These are phyloP conservation scores for Propsilocerus akamusi DNA, from an alignment of 1,140 invertebrate genomes.

Conservation along the genomic window DNA sequence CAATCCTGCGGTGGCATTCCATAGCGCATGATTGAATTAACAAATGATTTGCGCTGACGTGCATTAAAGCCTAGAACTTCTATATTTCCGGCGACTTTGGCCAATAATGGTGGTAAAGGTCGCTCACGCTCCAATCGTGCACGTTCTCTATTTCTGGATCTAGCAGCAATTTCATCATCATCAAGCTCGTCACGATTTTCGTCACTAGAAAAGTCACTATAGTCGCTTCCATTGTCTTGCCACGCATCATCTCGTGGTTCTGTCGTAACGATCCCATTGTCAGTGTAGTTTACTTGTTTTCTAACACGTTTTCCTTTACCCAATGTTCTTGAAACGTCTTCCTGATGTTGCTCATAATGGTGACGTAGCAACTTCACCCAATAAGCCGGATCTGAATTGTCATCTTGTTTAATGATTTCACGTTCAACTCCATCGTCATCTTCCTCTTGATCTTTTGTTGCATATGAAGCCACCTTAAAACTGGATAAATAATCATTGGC, in stretches of 20 bases:
- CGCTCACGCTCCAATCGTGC: conserved; percentile 73
- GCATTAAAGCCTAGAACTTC: conserved; percentile 99
- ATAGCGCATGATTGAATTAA: conserved; percentile 99
- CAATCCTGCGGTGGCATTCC: conserved; percentile 98
- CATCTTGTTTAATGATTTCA: conserved; percentile 88
- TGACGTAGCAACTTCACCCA: conserved; percentile 98
- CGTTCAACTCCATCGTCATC: conserved; percentile 93
- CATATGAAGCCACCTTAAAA: conserved; percentile 95
- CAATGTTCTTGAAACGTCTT: conserved; percentile 67
- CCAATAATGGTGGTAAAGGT: conserved; percentile 85
- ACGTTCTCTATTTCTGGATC: conserved; percentile 54
- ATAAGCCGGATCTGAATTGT: conserved; percentile 96
- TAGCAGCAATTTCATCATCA: conserved; percentile 77
- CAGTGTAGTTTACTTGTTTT: conserved; percentile 96
- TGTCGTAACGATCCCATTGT: conserved; percentile 72
- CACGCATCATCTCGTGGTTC: conserved; percentile 74
- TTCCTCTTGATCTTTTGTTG: conserved; percentile 85
- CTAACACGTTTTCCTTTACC: conserved; percentile 78
- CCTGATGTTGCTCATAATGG: conserved; percentile 99
- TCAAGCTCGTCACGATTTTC: conserved; percentile 92
- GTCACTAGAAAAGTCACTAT: conserved; percentile 88
- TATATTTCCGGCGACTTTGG: conserved; percentile 93
- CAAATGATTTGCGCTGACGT: conserved; percentile 92
- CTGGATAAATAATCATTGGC: conserved; percentile 98
- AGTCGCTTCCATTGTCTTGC: conserved; percentile 97